Conservation (phyloP, 2,113 vertebrate species). For the Vireo altiloquus region DNA sequence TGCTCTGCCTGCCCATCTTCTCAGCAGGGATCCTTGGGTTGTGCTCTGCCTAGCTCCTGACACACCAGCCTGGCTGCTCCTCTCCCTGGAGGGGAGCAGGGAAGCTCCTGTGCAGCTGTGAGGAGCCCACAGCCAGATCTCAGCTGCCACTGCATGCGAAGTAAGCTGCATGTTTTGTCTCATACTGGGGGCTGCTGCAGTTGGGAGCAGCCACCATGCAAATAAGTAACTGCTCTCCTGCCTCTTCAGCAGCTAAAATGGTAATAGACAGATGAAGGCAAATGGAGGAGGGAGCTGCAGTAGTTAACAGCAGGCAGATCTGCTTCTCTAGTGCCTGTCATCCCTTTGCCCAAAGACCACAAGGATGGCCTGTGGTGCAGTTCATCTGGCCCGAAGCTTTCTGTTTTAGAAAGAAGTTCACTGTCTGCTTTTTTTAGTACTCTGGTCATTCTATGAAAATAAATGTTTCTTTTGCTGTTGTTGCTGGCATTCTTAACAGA, state of each 20-base stretch:
- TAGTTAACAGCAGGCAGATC: not conserved
- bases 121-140: not conserved
- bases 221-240: not conserved
- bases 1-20: not conserved
- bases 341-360: not conserved
- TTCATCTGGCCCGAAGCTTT: constrained; percentile 3
- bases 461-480: not conserved
- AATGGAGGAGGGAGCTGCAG: not conserved
- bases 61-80: not conserved
- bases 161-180: not conserved
- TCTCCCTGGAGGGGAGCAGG: not conserved
- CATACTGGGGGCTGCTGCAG: not conserved
- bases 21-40: not conserved
- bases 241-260: not conserved
- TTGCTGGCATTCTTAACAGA: not conserved
- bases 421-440: not conserved
- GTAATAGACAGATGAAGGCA: not conserved
- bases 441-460: not conserved
- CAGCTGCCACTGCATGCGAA: not conserved
- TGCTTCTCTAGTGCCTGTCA: not conserved
- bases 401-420: not conserved
- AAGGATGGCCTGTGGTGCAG: not conserved
- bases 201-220: not conserved
- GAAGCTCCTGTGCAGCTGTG: not conserved
- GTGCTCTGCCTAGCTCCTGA: not conserved